A percentile compares a stretch with the other conserved stretches of the same genome.
Conservation (phyloP, 2,113 vertebrate species). For the Salminus brasiliensis region DNA sequence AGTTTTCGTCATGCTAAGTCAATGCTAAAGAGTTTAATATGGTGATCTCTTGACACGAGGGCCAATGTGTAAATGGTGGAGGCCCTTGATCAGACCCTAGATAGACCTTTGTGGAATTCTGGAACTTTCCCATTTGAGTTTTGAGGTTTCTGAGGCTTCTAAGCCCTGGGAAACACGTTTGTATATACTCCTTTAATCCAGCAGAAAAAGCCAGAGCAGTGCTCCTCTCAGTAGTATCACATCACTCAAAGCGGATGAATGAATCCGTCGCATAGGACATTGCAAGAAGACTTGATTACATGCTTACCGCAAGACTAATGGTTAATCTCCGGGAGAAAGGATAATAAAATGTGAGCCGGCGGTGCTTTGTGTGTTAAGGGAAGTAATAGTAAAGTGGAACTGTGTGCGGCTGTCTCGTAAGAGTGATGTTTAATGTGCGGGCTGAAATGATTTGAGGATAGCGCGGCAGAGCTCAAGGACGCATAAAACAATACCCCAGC, state of each 20-base stretch:
- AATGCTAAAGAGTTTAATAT: too few relatives aligned
- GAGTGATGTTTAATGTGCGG: conserved; percentile 39
- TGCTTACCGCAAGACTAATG: conserved; percentile 2
- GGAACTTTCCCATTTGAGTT: too few relatives aligned
- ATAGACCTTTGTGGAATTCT: too few relatives aligned
- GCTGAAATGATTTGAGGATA: conserved; percentile 39
- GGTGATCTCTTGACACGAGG: too few relatives aligned
- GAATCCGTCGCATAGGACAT: not conserved
- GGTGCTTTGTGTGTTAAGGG: conserved; percentile 27
- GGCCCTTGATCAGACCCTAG: too few relatives aligned
- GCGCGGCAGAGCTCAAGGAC: conserved; percentile 34
- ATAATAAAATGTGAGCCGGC: conserved; percentile 6
- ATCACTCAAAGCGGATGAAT: not conserved
- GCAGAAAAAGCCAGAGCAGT: not conserved
- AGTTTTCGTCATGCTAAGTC: too few relatives aligned
- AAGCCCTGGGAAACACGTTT: too few relatives aligned
- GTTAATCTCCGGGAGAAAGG: not conserved
- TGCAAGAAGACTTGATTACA: not conserved
- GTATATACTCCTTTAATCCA: not conserved
- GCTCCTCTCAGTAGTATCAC: not conserved
- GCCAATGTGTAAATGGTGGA: too few relatives aligned
- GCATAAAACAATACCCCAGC: conserved; percentile 48
- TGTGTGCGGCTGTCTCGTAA: conserved; percentile 12
- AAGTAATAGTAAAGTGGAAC: conserved; percentile 8
- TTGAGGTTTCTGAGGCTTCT: too few relatives aligned